Conservation (phyloP, 2,797 vertebrate genomes). For the Acanthurus tractus region DNA sequence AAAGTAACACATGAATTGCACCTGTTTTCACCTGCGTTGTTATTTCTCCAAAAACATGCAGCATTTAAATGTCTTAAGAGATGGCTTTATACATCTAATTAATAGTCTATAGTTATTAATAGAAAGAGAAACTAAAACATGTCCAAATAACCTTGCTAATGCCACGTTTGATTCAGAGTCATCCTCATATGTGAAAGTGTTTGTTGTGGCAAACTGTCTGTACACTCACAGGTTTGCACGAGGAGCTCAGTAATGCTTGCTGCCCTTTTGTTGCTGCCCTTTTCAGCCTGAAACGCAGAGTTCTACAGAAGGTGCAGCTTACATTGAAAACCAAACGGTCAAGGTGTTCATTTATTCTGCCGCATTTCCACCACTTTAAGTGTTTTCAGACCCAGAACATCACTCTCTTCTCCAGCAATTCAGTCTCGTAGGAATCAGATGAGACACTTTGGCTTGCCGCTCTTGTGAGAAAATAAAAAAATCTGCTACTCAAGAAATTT, state of each 20-base stretch:
- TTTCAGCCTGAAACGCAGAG: conserved; percentile 44
- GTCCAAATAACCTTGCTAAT: neutral
- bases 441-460: neutral
- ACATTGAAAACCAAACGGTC: neutral
- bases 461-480: neutral
- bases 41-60: too few species aligned
- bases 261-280: conserved; percentile 57
- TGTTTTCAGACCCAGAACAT: neutral
- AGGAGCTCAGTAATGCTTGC: too few species aligned
- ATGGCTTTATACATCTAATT: too few species aligned
- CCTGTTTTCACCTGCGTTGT: neutral
- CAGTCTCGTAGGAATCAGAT: conserved; percentile 2
- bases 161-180: conserved; percentile 14
- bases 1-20: neutral
- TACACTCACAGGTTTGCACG: neutral
- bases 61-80: neutral
- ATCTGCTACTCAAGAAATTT: neutral
- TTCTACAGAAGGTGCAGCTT: conserved; percentile 4
- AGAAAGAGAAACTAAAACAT: neutral
- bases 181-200: neutral
- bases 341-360: conserved; percentile 5
- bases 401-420: neutral
- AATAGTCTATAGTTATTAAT: too few species aligned
- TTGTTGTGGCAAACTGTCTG: neutral
- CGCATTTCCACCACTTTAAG: neutral